Base-by-base conservation (phyloP, 2,113 vertebrate genomes). In the Microcebus lehilahytsara region DNA sequence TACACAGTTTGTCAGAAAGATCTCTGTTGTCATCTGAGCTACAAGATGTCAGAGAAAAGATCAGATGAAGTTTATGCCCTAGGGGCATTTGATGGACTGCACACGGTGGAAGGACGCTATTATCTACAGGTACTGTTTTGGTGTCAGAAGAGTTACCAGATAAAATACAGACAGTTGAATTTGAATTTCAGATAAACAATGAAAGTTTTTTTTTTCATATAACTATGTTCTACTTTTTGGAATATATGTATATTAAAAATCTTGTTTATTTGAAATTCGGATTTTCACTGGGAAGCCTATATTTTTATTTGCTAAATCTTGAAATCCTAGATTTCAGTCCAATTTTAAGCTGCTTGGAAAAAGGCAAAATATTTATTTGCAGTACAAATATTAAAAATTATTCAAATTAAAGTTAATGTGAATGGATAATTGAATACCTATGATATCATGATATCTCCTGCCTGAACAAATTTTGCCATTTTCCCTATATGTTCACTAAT, bases 21-120 rank as follows among this genome's bases (percentile, higher is more conserved):
- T 14, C 95, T 98, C 79, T 98, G 98, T 17, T 98, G 98, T 84
- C 93, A 96, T 64, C 78, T 98, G 23, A 97, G 86, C 62, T 98
- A 97, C 67, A 62, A 64, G 79, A 98, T 98, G 97, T 72, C 71
- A 75, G 98, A 98, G 77, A 97, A 97, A 77, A 92, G 83, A 93
- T 12, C 79, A 11, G 96, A 97, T 67, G 98, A 98, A 89, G 34
- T 97, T 46, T 98, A 98, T 71, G 98, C 69, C n/a, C 60, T 98
- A 7, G 97, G 98, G 37, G 96, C 95, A 27, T 98, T 98, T 90
- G 97, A 97, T 78, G 98, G 97, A 40, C 40, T 98, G 37, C 97
- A 98, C 11, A 96, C 66, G 0, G 93, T 51, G 5, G 96, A 98
- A 95, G 97, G 97, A 9, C 53, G 10, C 6, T 98, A 98, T 62